phyloP scores from a whole-genome alignment of 2,797 vertebrate genomes.

The Tachyglossus aculeatus region DNA sequence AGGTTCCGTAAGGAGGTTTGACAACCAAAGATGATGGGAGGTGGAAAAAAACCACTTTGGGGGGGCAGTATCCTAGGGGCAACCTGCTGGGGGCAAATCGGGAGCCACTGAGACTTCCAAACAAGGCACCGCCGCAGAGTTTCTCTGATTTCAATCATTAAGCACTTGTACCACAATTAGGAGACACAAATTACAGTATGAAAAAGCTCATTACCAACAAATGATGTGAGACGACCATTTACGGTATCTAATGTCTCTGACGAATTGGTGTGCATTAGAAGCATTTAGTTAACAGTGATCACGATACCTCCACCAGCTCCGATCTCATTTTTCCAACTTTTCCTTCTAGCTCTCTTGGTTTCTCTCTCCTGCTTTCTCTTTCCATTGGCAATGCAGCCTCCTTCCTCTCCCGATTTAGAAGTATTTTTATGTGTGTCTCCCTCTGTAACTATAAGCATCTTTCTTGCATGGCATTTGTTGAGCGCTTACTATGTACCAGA shows the following conservation, averaged over 20 bases:
- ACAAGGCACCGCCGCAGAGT: fast-evolving
- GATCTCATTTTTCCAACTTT: neutral
- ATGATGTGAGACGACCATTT: fast-evolving
- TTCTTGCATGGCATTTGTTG: no score
- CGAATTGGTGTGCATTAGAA: fast-evolving
- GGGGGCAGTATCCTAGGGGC: neutral
- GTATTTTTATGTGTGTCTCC: no score
- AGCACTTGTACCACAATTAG: neutral
- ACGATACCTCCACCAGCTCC: fast-evolving
- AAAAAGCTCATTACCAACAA: neutral
- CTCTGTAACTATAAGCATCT: no score
- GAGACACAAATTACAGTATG: neutral
- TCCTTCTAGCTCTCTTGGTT: neutral
- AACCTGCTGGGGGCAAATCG: neutral
- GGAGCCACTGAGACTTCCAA: neutral
- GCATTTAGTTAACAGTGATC: neutral
- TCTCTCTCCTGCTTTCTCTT: neutral
- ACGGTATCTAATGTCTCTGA: neutral
- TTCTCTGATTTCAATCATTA: neutral
- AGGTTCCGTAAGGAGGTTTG: no score
- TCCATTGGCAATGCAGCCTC: neutral
- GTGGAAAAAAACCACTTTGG: no score
- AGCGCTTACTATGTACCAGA: no score
- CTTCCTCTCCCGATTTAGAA: neutral
- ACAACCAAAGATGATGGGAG: no score